Base-by-base conservation (phyloP, 2,113 vertebrate genomes). In the Pithys albifrons region DNA sequence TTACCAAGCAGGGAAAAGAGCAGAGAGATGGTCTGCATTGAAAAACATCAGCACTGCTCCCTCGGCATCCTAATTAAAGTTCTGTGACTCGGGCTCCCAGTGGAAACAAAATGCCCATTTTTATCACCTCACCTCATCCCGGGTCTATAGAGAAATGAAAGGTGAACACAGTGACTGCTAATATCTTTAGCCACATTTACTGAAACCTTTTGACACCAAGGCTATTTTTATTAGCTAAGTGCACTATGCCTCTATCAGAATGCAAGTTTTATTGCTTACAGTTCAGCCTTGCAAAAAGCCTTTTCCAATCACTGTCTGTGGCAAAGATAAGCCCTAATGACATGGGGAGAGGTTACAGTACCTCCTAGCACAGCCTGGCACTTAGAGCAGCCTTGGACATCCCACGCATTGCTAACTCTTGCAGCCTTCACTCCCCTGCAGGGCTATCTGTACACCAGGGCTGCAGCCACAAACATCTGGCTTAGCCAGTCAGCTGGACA, bases 211-310 rank as follows among this genome's bases (percentile, higher is more conserved):
- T 98, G 98, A 98, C 97, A 98, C 94, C 41, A 92, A 92, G 93
- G 97, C 88, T 97, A 94, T 97, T 98, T 98, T 98, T 98, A 98
- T 97, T 97, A 97, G 95, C 91, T 98, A 98, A 98, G 97, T 98
- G 97, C 97, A 97, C 92, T 85, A 64, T 64, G 95, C 94, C 93
- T 81, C 88, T 90, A 97, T 97, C 94, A 94, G 95, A 97, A 96
- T 88, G 91, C 83, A 91, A 97, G 96, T 97, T 98, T 98, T 97
- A 98, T 95, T 97, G 95, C 97, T 97, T 97, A 95, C 96, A 96
- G 97, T 97, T 97, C 95, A 89, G 95, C 69, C 97, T 94, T 92
- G 95, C 97, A 97, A 97, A 98, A 98, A 98, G 97, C 97, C 96
- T 97, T 97, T 98, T 97, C 97, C 97, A 98, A 97, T 96, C 96